Evolutionary conservation across 2,797 vertebrate species (phyloP).

Genomic region (Cygnus olor): DNA sequence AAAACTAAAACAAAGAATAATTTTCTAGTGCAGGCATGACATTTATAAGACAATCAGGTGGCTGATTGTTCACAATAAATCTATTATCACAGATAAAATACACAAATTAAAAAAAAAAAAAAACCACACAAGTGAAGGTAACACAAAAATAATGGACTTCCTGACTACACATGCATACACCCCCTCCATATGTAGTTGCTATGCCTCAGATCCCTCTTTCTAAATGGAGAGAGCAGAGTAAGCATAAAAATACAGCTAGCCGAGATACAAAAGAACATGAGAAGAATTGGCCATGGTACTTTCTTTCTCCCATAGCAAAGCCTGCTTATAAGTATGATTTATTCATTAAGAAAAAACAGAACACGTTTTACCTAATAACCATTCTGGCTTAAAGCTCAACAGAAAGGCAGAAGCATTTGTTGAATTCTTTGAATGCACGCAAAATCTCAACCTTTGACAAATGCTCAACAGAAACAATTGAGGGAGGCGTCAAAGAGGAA

Average conservation of each 20-base stretch:
- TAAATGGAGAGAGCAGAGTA: not conserved
- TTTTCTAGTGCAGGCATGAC: not conserved
- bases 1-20: not conserved
- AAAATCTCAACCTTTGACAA: not conserved
- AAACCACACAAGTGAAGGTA: not conserved
- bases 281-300: not conserved
- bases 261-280: not conserved
- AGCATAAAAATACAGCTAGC: not conserved
- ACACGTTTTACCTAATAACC: not conserved
- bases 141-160: not conserved
- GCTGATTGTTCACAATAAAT: not conserved
- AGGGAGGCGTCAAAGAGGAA: not conserved
- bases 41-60: not conserved
- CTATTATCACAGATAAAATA: not conserved
- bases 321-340: not conserved
- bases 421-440: not conserved
- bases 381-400: not conserved
- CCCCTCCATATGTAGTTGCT: not conserved
- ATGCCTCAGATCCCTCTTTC: not conserved
- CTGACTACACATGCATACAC: fast-evolving
- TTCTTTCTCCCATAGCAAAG: not conserved
- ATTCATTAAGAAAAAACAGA: not conserved
- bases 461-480: not conserved
- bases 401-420: not conserved
- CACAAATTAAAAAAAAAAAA: not conserved